phyloP scores from a whole-genome alignment of 2,888 invertebrate species.

The Euzophera pinguis region DNA sequence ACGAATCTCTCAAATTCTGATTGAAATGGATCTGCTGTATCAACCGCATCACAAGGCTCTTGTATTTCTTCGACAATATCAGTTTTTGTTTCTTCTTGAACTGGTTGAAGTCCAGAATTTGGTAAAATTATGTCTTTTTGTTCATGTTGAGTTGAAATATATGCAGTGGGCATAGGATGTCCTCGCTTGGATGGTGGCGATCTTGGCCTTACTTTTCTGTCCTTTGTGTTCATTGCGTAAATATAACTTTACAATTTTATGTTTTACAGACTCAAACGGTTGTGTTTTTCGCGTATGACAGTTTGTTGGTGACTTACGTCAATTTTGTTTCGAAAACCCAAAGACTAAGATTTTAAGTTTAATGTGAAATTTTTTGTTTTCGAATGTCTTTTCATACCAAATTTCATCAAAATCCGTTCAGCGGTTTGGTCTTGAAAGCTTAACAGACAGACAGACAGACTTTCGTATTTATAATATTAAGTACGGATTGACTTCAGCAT shows the following conservation, averaged over 20 bases:
- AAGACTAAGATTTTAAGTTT: too few species aligned
- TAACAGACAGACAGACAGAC: too few species aligned
- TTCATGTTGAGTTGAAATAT: neutral
- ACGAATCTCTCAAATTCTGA: constrained; percentile 59
- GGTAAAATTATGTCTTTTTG: constrained; percentile 17
- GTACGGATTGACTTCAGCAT: too few species aligned
- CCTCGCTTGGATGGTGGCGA: neutral
- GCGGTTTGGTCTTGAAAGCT: too few species aligned
- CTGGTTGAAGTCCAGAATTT: constrained; percentile 25
- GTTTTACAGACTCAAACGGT: neutral
- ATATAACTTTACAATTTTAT: neutral
- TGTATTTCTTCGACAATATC: constrained; percentile 34
- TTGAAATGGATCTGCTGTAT: constrained; percentile 37
- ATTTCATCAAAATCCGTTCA: too few species aligned
- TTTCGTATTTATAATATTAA: too few species aligned
- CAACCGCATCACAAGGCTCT: constrained; percentile 25
- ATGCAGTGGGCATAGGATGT: neutral
- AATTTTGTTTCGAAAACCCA: neutral
- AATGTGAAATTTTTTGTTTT: too few species aligned
- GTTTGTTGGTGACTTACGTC: neutral
- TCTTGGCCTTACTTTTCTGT: neutral
- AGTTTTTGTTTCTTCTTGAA: constrained; percentile 41
- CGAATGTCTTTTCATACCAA: too few species aligned
- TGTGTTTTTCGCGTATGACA: neutral
- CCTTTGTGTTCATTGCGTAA: neutral